phyloP scores from a whole-genome alignment of 2,113 vertebrate genomes.

The Serilophus lunatus region DNA sequence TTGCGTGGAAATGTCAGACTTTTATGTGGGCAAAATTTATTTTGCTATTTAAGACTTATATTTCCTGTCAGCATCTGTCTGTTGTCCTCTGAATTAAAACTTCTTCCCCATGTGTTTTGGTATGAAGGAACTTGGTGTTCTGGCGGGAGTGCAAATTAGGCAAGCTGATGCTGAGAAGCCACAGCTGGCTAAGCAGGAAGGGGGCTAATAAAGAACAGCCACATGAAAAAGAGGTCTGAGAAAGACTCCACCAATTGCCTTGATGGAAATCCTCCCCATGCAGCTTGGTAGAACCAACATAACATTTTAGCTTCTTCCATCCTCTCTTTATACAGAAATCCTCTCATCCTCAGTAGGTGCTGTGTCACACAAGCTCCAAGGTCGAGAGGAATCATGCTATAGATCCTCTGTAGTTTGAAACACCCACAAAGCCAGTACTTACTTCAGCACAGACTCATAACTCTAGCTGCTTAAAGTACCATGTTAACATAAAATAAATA shows the following conservation, averaged over 20 bases:
- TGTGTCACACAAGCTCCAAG: background rate
- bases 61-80: background rate
- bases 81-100: background rate
- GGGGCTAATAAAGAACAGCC: background rate
- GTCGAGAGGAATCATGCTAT: background rate
- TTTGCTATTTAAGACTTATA: background rate
- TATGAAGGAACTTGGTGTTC: background rate
- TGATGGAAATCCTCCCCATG: too few species aligned
- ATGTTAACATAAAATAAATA: background rate
- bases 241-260: background rate
- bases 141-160: background rate
- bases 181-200: background rate
- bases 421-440: background rate
- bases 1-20: background rate
- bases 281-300: background rate
- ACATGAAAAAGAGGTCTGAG: background rate
- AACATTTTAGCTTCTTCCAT: background rate
- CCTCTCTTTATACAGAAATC: background rate
- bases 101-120: background rate
- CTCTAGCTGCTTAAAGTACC: background rate
- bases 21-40: background rate
- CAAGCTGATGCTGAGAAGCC: background rate
- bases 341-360: background rate
- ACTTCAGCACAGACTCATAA: background rate
- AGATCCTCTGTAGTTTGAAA: background rate